Evolutionary conservation across 2,888 invertebrate genomes (phyloP), one percentile per base, ranked within the genome.

Genomic region (Cataglyphis albicans): DNA sequence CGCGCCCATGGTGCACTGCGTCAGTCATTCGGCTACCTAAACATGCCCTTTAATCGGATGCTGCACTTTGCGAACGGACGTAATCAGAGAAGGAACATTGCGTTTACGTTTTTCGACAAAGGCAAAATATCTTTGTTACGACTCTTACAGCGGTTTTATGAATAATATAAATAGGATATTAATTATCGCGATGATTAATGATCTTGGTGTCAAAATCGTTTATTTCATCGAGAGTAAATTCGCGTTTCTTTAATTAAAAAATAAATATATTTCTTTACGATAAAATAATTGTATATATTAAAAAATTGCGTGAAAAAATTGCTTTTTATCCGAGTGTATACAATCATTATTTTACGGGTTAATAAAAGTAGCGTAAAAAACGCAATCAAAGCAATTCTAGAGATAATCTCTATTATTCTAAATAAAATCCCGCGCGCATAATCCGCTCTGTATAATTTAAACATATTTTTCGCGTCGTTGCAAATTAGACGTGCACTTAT

Each of bases 51-150:
- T 29, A 41, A 73, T 57, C 12, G 41, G 9, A n/a, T 9, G n/a
- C 29, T 48, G 32, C 10, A 59, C 29, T 59, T 29, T 75, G 44
- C 21, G 55, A 57, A 12, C 18, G 48, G 6, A 10, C 35, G 32
- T 3, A 64, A 75, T 64, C 52, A 52, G 7, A 12, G 21, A 38
- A 52, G 18, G 25, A 52, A 75, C 12, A 72, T 25, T 3, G 38
- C 84, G 64, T 83, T 80, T 81, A 57, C 38, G 59, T 57, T 18
- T 57, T 18, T 38, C 0, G 3, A 18, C 29, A n/a, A 48, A 21
- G 7, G 5, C 15, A 52, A 21, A 7, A 29, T n/a, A 52, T 15
- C 1, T 67, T 12, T 12, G 7, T 15, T 21, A 35, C n/a, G 9
- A 32, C 9, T 44, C 18, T 48, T 32, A 52, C 2, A 68, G 7